Conservation (phyloP, 2,888 invertebrate genomes). For the Drosophila recens region DNA sequence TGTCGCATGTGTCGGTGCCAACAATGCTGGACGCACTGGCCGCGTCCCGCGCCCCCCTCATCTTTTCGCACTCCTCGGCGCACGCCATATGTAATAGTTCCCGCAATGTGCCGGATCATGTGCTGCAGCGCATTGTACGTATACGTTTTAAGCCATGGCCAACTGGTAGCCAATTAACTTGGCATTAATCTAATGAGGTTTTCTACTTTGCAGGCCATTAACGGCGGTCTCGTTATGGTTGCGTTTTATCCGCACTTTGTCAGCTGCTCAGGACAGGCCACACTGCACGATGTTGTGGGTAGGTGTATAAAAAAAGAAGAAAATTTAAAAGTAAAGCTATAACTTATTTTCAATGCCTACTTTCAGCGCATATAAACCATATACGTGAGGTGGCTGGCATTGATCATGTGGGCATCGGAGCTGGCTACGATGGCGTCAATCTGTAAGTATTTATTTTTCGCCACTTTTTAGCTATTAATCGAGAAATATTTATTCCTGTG, state of each 20-base stretch:
- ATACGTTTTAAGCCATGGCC: slow-evolving; percentile 9
- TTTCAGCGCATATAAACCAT: slow-evolving; percentile 94
- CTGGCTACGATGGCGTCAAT: slow-evolving; percentile 95
- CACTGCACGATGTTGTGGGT: slow-evolving; percentile 88
- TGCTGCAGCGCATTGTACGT: slow-evolving; percentile 89
- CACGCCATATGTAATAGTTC: slow-evolving; percentile 92
- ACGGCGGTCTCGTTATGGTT: slow-evolving; percentile 89
- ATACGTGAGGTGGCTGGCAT: slow-evolving; percentile 93
- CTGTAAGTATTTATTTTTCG: slow-evolving; percentile 89
- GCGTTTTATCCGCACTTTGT: slow-evolving; percentile 88
- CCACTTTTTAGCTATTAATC: background rate
- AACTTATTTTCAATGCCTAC: slow-evolving; percentile 10
- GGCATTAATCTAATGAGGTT: slow-evolving; percentile 43
- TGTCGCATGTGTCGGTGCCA: slow-evolving; percentile 92
- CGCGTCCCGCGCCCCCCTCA: slow-evolving; percentile 92
- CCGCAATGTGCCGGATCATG: slow-evolving; percentile 92
- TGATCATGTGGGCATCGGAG: slow-evolving; percentile 94
- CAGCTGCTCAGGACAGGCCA: slow-evolving; percentile 87
- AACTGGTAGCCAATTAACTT: slow-evolving; percentile 9
- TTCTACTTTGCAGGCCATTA: slow-evolving; percentile 86
- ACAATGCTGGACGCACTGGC: slow-evolving; percentile 93
- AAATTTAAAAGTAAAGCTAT: background rate
- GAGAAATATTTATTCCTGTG: background rate
- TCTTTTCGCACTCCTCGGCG: slow-evolving; percentile 94
- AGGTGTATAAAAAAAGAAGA: slow-evolving; percentile 68